These are phyloP conservation scores for Sceloporus tristichus DNA, from an alignment of 2,113 vertebrate species.

Conservation along the genomic window DNA sequence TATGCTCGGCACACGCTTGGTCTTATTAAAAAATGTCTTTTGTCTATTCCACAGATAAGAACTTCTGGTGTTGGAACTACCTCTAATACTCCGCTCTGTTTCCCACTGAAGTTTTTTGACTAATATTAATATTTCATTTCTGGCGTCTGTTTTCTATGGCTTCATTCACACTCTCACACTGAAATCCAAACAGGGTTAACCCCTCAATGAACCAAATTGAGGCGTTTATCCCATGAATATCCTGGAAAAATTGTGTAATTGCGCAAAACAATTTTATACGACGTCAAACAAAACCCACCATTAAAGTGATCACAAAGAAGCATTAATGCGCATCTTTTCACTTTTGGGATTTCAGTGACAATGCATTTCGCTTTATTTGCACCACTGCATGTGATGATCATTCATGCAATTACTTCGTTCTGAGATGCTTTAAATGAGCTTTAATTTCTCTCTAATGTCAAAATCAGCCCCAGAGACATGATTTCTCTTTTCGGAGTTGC, in stretches of 20 bases:
- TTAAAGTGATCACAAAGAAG: no score
- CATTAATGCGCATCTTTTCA: no score
- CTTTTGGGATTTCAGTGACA: no score
- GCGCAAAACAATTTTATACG: no score
- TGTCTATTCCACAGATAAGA: not conserved
- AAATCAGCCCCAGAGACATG: not conserved
- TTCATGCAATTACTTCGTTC: no score
- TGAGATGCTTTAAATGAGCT: no score
- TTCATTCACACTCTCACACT: not conserved
- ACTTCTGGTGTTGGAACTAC: not conserved
- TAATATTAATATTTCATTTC: not conserved
- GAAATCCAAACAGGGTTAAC: not conserved
- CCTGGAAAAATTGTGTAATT: not conserved
- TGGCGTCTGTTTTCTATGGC: not conserved
- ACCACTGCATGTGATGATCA: no score
- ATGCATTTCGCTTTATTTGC: no score
- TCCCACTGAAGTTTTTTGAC: not conserved
- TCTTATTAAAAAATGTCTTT: not conserved
- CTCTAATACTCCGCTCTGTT: not conserved
- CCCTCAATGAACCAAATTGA: not conserved
- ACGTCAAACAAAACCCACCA: no score
- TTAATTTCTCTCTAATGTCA: no score
- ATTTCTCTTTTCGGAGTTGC: constrained; percentile 57
- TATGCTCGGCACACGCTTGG: not conserved
- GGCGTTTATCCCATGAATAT: not conserved